Conservation (phyloP, 2,888 invertebrate genomes). For the Xylophagus ater region DNA sequence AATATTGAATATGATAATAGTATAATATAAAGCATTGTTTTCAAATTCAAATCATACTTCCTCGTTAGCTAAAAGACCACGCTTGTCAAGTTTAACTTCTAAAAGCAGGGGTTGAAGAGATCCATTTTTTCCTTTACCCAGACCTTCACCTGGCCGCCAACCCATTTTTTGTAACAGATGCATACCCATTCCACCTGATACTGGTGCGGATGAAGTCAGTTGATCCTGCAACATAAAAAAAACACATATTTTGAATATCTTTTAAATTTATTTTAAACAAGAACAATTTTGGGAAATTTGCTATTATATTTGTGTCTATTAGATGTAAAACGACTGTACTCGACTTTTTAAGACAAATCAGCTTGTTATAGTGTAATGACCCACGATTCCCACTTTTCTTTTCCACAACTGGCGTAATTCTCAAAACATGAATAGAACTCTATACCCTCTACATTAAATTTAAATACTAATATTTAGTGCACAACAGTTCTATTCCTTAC, state of each 20-base stretch:
- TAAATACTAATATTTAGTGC: too few species aligned
- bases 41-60: conserved; percentile 42
- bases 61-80: conserved; percentile 70
- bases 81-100: conserved; percentile 93
- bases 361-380: too few species aligned
- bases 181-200: conserved; percentile 94
- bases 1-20: background rate
- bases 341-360: too few species aligned
- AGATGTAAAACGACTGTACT: too few species aligned
- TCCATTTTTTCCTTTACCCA: conserved; percentile 92
- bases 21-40: background rate
- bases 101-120: conserved; percentile 77
- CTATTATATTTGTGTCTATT: too few species aligned
- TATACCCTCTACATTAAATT: too few species aligned
- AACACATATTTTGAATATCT: conserved; percentile 11
- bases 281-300: too few species aligned
- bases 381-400: too few species aligned
- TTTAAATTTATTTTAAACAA: too few species aligned
- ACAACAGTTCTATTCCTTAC: too few species aligned
- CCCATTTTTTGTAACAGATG: conserved; percentile 96
- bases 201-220: conserved; percentile 77
- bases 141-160: conserved; percentile 92
- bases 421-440: too few species aligned
- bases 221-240: conserved; percentile 59
- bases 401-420: too few species aligned